Base-by-base conservation (phyloP, 1,140 invertebrate species). In the Paraescarpia echinospica region DNA sequence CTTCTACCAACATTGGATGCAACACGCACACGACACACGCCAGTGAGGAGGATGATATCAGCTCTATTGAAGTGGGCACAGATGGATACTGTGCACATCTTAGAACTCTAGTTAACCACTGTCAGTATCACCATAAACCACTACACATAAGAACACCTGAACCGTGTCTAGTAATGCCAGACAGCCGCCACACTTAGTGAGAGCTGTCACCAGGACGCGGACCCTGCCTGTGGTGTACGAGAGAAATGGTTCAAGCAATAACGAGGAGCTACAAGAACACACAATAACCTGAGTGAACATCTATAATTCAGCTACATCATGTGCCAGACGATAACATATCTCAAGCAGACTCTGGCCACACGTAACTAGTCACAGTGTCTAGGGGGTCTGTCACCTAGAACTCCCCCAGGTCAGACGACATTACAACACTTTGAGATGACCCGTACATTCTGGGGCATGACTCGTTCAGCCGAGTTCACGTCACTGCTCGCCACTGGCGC, bases 341-440 rank as follows among this genome's bases (percentile, higher is more conserved):
- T 77, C 59, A 27, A 77, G 4, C 27, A 77, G 18, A 77, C 4
- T 77, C 22, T 77, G 59, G 59, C 59, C 22, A 77, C 59, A 77
- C 18, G 59, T 77, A 77, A 77, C 59, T 77, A 77, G 59, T 27
- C 59, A 77, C 41, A 31, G 14, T 77, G 8, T 77, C 59, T 77
- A 77, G 12, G 59, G 22, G 59, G 59, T 31, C 18, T 27, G 8
- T 77, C 59, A 27, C 59, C 59, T 77, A 77, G 18, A 77, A 77
- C 22, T 77, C 59, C 59, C 59, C 9, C 8, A 77, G 59, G 59
- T 93, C 92, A 93, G 14, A 93, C 48, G n/a, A 93, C 93, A 77
- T 91, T 93, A 92, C 93, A 93, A 51, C 93, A 93, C 48, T 93
- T 93, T 89, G 93, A 92, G 31, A 34, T 48, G 91, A 51, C 48